These are phyloP conservation scores for Myxocyprinus asiaticus DNA, from an alignment of 2,113 vertebrate species.

Conservation along the genomic window DNA sequence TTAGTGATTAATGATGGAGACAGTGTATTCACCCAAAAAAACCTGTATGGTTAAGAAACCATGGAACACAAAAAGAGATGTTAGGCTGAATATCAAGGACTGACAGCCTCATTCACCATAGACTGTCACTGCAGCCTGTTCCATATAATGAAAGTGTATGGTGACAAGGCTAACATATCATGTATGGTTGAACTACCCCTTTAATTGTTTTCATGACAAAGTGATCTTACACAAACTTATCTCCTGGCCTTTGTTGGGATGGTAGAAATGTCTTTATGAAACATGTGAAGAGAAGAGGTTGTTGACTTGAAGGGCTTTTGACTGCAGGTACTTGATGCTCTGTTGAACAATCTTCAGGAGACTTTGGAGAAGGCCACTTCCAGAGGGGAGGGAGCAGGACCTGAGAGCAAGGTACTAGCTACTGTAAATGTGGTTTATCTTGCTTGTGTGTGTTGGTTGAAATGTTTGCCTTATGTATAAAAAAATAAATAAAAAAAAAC, in stretches of 20 bases:
- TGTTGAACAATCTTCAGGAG: conserved; percentile 88
- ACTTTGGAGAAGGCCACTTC: conserved; percentile 85
- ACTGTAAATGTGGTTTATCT: background rate
- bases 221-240: too few relatives aligned
- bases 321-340: conserved; percentile 86
- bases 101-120: too few relatives aligned
- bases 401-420: conserved; percentile 83
- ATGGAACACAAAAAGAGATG: too few relatives aligned
- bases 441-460: background rate
- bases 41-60: too few relatives aligned
- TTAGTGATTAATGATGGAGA: conserved; percentile 2
- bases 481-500: too few relatives aligned
- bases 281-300: background rate
- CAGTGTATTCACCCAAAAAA: too few relatives aligned
- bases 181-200: too few relatives aligned
- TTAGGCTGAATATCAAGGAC: too few relatives aligned
- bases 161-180: too few relatives aligned
- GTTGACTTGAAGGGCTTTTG: background rate
- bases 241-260: background rate
- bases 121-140: too few relatives aligned
- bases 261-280: background rate
- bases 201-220: too few relatives aligned
- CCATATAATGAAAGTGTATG: too few relatives aligned
- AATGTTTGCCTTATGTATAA: background rate
- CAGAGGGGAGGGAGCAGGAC: conserved; percentile 79